Evolutionary conservation across 2,797 vertebrate species (phyloP).

Genomic region (Lindbergichthys nudifrons): DNA sequence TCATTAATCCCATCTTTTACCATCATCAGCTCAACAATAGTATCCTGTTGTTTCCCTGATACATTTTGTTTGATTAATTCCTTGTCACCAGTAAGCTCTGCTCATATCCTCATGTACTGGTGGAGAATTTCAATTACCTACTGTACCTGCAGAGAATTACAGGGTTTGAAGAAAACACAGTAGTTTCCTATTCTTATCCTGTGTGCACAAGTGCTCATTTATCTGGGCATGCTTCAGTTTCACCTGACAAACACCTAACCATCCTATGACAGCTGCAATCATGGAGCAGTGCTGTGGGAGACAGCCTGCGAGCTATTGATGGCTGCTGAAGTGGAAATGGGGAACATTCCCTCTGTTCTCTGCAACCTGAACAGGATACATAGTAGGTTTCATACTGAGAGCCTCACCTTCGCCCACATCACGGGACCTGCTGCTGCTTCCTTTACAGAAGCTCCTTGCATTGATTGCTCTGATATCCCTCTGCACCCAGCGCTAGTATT

Average conservation of each 20-base stretch:
- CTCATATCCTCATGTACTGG: too few species aligned
- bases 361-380: constrained; percentile 52
- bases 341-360: constrained; percentile 55
- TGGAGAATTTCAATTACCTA: too few species aligned
- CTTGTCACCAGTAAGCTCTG: too few species aligned
- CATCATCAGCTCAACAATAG: too few species aligned
- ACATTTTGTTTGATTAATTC: too few species aligned
- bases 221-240: constrained; percentile 37
- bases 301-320: constrained; percentile 48
- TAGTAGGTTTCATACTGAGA: constrained; percentile 60
- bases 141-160: neutral
- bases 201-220: constrained; percentile 4
- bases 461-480: constrained; percentile 70
- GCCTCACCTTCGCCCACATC: constrained; percentile 70
- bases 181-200: neutral
- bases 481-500: constrained; percentile 40
- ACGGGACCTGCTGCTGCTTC: constrained; percentile 40
- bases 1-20: too few species aligned
- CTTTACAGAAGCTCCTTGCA: constrained; percentile 62
- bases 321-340: constrained; percentile 64
- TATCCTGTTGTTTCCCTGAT: too few species aligned
- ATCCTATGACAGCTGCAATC: constrained; percentile 49
- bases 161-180: neutral
- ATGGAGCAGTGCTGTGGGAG: constrained; percentile 48
- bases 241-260: constrained; percentile 56